Evolutionary conservation across 2,113 vertebrate genomes (phyloP).

Genomic region (Phocoena sinus): DNA sequence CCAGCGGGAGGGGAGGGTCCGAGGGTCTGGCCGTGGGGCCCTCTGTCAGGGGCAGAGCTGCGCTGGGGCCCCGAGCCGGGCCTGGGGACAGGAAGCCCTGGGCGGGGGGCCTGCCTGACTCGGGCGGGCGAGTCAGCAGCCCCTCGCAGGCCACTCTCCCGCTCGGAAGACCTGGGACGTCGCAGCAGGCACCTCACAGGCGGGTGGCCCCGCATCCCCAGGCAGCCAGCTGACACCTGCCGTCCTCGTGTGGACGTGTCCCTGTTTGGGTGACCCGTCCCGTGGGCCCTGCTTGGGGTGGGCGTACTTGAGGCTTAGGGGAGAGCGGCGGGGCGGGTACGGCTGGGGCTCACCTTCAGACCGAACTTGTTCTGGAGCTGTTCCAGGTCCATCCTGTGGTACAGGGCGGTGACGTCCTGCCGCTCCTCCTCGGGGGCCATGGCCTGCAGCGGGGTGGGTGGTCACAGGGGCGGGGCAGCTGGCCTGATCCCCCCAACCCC

Average conservation of each 20-base stretch:
- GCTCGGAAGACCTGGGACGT: background rate
- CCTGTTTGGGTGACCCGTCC: background rate
- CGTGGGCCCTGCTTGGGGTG: fast-evolving
- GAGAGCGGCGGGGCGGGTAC: fast-evolving
- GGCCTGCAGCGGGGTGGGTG: conserved; percentile 77
- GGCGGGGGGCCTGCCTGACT: background rate
- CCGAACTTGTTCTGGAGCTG: conserved; percentile 88
- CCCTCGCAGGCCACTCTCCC: background rate
- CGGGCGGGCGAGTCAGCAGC: background rate
- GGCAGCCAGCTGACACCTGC: background rate
- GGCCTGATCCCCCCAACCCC: fast-evolving
- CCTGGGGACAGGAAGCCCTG: background rate
- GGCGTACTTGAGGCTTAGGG: fast-evolving
- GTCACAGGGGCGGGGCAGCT: fast-evolving
- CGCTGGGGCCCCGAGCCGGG: background rate
- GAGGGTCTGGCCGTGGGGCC: background rate
- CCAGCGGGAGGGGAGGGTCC: background rate
- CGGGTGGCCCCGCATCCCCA: too few species aligned
- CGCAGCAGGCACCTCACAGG: fast-evolving
- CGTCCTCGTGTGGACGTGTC: fast-evolving
- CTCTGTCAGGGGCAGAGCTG: too few species aligned
- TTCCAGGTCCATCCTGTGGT: conserved; percentile 91
- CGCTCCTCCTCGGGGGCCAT: conserved; percentile 91
- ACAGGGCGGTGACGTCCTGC: conserved; percentile 93
- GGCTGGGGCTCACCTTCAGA: conserved; percentile 83